Evolutionary conservation across 1,140 invertebrate species (phyloP).

Genomic region (Archivesica marissinica): DNA sequence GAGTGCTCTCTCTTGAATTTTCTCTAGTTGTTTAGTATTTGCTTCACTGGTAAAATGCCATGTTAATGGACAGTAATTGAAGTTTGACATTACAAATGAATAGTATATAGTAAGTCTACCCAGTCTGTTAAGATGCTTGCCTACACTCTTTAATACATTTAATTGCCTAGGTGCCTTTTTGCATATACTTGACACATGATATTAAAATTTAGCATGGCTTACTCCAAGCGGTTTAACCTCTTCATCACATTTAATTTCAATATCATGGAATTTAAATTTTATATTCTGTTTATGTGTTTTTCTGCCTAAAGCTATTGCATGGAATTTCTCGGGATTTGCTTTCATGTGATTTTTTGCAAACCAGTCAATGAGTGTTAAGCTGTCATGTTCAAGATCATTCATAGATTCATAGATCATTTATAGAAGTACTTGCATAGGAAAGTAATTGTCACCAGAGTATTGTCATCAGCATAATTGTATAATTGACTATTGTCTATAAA

Average conservation of each 20-base stretch:
- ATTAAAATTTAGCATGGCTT: not conserved
- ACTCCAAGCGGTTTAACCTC: not conserved
- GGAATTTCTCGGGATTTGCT: conserved; percentile 27
- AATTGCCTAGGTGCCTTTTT: conserved; percentile 5
- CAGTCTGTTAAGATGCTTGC: conserved; percentile 3
- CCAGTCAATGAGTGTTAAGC: not conserved
- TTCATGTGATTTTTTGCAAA: conserved; percentile 40
- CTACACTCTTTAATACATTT: conserved; percentile 7
- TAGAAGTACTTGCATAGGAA: not conserved
- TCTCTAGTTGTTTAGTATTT: conserved; percentile 23
- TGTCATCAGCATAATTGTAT: conserved; percentile 38
- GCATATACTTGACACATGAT: not conserved
- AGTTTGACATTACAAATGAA: conserved; percentile 41
- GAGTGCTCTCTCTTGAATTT: not conserved
- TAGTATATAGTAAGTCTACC: not conserved
- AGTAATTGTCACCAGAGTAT: too few relatives aligned
- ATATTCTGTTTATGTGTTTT: not conserved
- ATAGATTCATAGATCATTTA: not conserved
- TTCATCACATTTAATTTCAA: conserved; percentile 25
- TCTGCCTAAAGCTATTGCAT: not conserved
- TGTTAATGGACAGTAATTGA: conserved; percentile 14
- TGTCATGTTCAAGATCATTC: not conserved
- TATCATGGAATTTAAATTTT: not conserved
- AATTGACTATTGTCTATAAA: not conserved
- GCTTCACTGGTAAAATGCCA: conserved; percentile 23